Evolutionary conservation across 2,888 invertebrate genomes (phyloP), one percentile per base, ranked within the genome.

Genomic region (Mythimna lalbum): DNA sequence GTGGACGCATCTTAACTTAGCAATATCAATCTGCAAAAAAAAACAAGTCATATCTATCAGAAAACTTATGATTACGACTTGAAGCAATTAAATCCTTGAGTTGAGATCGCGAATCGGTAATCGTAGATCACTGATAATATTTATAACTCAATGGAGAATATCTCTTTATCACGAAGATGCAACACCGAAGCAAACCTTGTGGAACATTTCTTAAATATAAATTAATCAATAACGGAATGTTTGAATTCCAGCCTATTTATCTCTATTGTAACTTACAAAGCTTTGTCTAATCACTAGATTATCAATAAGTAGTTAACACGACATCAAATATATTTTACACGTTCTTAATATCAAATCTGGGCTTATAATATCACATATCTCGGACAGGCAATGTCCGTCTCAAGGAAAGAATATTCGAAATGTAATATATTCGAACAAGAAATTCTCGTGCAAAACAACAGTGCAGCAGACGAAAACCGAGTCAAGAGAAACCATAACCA

Each of bases 341-440:
- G 80, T 88, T 87, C 89, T 90, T 92, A 73, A 91, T 86, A 90
- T 89, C 87, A 86, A 92, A 89, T 91, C 93, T 93, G 93, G 91
- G 92, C 92, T 93, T 93, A 94, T 92, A 94, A 95, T 95, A 95
- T 95, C 95, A 95, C 95, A 95, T 94, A 92, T 92, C 90, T 88
- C 88, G 93, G 92, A 93, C 92, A 85, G 77, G 69, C 78, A 72
- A 67, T 80, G 92, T 89, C 94, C 94, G 81, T 81, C 69, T 76
- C 77, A 84, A 85, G 77, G 73, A 77, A 80, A 87, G 80, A 74
- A 79, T 77, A 83, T 86, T 86, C 85, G 84, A 86, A 86, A 78
- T 76, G 66, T 75, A 27, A 69, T 76, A 63, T 76, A 63, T 76
- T 80, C 69, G 59, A 80, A 80, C 65, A 76, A 75, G 66, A 70